phyloP scores from a whole-genome alignment of 1,140 invertebrate genomes.

The Halictus rubicundus region DNA sequence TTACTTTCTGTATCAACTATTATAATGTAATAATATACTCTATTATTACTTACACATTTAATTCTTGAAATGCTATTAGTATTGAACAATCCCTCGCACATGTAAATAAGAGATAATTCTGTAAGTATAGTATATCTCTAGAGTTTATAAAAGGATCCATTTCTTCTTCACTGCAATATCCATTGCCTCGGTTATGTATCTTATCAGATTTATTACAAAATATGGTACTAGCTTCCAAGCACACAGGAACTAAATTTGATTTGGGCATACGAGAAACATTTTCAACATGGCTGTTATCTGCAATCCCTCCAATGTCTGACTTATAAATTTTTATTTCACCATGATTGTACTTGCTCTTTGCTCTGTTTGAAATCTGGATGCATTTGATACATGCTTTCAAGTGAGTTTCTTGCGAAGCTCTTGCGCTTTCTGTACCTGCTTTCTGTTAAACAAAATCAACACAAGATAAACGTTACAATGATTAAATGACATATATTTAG shows the following conservation, averaged over 20 bases:
- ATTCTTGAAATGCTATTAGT: conserved; percentile 79
- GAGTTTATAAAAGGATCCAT: conserved; percentile 18
- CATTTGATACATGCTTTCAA: conserved; percentile 8
- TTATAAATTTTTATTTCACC: conserved; percentile 1
- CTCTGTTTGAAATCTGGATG: background rate
- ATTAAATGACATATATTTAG: background rate
- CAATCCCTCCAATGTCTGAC: background rate
- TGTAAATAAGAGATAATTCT: conserved; percentile 80
- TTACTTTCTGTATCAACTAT: background rate
- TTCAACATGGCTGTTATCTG: background rate
- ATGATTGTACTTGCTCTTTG: background rate
- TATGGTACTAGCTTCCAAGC: background rate
- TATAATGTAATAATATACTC: background rate
- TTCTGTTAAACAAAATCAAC: conserved; percentile 34
- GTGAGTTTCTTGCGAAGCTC: background rate
- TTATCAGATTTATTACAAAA: background rate
- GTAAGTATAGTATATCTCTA: conserved; percentile 67
- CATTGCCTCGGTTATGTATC: background rate
- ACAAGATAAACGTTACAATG: background rate
- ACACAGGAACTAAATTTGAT: background rate
- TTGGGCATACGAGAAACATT: background rate
- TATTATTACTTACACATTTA: conserved; percentile 67
- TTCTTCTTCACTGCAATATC: conserved; percentile 14
- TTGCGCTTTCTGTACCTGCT: background rate
- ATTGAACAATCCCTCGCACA: conserved; percentile 83